These are phyloP conservation scores for Drosophila aff. DNA, from an alignment of 1,140 invertebrate species.

Conservation along the genomic window DNA sequence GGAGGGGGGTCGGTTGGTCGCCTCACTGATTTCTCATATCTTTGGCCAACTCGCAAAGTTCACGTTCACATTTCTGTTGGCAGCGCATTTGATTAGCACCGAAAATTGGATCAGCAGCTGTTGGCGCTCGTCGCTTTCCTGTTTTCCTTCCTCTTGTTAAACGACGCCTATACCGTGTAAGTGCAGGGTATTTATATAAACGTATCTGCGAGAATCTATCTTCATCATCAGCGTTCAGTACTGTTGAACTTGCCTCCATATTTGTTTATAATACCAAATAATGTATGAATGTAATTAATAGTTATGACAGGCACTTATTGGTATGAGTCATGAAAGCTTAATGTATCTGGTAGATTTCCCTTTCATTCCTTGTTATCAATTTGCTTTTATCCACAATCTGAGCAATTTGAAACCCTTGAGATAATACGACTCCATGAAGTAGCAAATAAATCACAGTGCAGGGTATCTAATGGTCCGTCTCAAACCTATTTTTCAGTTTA, in stretches of 20 bases:
- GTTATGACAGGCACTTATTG: not conserved
- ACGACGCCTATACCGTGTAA: not conserved
- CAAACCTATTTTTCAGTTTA: not conserved
- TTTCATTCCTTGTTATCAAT: not conserved
- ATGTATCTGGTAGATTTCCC: too few relatives aligned
- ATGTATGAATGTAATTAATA: too few relatives aligned
- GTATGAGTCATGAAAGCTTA: not conserved
- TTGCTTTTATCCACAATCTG: not conserved
- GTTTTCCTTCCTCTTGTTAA: conserved; percentile 2
- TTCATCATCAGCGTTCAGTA: not conserved
- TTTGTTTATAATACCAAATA: not conserved
- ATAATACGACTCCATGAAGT: not conserved
- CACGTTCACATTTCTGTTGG: conserved; percentile 35
- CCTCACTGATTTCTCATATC: conserved; percentile 33
- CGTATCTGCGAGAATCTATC: not conserved
- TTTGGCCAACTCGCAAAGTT: conserved; percentile 33
- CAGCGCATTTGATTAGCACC: conserved; percentile 49
- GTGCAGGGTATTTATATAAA: not conserved
- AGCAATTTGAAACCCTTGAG: not conserved
- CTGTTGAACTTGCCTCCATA: not conserved
- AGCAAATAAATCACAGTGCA: conserved; percentile 9
- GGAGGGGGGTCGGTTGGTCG: not conserved
- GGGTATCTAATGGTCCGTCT: conserved; percentile 11
- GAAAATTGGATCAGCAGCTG: conserved; percentile 51
- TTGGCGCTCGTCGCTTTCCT: conserved; percentile 19